Base-by-base conservation (phyloP, 2,797 vertebrate species). In the Pantherophis alleghaniensis region DNA sequence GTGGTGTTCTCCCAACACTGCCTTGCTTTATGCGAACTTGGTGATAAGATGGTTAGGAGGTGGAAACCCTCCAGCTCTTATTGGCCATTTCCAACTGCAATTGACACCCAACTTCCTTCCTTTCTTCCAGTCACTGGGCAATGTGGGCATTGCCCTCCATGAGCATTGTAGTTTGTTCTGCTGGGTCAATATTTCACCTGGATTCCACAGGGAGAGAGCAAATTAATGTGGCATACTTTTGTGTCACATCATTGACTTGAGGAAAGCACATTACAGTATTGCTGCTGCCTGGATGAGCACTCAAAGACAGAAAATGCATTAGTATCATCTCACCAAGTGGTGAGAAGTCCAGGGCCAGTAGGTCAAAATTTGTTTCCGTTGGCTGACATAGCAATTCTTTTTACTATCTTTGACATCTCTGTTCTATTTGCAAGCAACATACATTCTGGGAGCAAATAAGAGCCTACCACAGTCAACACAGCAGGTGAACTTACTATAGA, bases 391-490 rank as follows among this genome's bases (percentile, higher is more conserved):
- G 16, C 69, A 53, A 47, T 88, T 83, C 79, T 9, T 53, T 53
- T 55, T n/a, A 12, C 42, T 28, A 51, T 60, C 56, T 91, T 93
- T 91, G 57, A 63, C 7, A 9, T 42, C 26, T 89, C 69, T 83
- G 20, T 91, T 87, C 60, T 88, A n/a, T 93, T 61, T 89, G 74
- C 57, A 89, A 51, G 87, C n/a, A 55, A 60, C 87, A 89, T 18
- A 28, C 47, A 93, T 9, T 22, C 53, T 90, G 56, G 88, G 88
- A 93, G 56, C 86, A 93, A 91, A 42, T n/a, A 89, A 47, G 42
- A 42, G 4, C n/a, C 42, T 56, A 55, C n/a, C 42, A 51, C 63
- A 61, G 7, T 7, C 69, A 47, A 63, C 42, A n/a, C 37, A 18
- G 69, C 59, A 51, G 53, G 55, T 51, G 22, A 83, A 26, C 18